These are phyloP conservation scores for Brachionus sp. DNA, from an alignment of 1,140 invertebrate species.

Conservation along the genomic window DNA sequence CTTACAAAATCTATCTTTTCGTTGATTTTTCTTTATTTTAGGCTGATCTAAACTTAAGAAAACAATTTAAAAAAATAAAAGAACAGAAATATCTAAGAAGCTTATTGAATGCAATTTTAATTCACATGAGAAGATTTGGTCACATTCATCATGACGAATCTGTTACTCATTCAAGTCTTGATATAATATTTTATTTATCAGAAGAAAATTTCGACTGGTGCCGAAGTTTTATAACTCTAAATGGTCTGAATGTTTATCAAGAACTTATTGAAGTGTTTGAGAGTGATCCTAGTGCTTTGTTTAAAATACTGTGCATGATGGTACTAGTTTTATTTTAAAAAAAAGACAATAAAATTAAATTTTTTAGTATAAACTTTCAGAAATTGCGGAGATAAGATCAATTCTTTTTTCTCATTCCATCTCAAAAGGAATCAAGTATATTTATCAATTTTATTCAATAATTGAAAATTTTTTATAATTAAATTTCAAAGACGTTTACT, in stretches of 20 bases:
- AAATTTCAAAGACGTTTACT: neutral
- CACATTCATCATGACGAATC: conserved; percentile 1
- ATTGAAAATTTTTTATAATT: neutral
- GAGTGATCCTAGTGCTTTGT: neutral
- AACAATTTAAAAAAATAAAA: neutral
- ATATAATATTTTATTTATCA: conserved; percentile 18
- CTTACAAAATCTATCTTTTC: neutral
- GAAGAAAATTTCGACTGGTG: conserved; percentile 22
- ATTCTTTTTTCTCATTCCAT: conserved; percentile 20
- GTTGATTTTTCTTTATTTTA: neutral
- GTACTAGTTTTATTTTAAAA: neutral
- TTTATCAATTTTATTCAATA: neutral
- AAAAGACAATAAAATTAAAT: neutral
- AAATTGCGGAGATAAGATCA: neutral
- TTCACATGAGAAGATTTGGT: neutral
- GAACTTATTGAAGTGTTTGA: neutral
- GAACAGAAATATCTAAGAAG: neutral
- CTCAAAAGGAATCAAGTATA: neutral
- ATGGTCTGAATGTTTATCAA: neutral
- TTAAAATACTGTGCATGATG: neutral
- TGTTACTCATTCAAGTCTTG: neutral
- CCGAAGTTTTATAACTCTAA: conserved; percentile 1
- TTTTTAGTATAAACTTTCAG: neutral
- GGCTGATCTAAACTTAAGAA: neutral
- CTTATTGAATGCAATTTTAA: neutral